phyloP scores from a whole-genome alignment of 2,888 invertebrate species.

The Lithosia quadra region DNA sequence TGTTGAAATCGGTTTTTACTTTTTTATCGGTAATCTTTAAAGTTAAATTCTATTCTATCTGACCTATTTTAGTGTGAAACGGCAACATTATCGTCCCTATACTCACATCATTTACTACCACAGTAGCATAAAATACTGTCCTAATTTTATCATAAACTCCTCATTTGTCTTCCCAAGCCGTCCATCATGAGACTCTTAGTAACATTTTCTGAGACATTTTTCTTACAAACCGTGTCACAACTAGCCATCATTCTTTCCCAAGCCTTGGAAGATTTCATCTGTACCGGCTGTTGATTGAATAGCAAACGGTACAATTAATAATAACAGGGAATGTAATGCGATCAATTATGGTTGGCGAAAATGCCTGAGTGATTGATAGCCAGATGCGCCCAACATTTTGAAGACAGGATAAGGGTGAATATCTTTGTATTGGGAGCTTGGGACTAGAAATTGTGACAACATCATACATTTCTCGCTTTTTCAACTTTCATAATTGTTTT shows the following conservation, averaged over 20 bases:
- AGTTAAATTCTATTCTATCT: too few relatives aligned
- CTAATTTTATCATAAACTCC: background rate
- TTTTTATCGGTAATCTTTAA: too few relatives aligned
- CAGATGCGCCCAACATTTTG: conserved; percentile 36
- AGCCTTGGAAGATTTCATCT: conserved; percentile 40
- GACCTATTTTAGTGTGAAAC: too few relatives aligned
- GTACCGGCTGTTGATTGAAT: conserved; percentile 56
- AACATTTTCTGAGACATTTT: background rate
- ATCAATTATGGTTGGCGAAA: conserved; percentile 63
- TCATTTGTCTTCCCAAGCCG: background rate
- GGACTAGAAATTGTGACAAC: background rate
- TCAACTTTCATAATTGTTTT: too few relatives aligned
- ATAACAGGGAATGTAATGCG: conserved; percentile 62
- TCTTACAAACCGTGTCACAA: conserved; percentile 17
- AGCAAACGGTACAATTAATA: conserved; percentile 60
- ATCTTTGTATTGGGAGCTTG: conserved; percentile 18
- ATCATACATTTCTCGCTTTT: too few relatives aligned
- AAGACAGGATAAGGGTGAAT: conserved; percentile 25
- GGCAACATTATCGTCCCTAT: too few relatives aligned
- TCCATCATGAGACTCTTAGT: background rate
- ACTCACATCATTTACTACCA: background rate
- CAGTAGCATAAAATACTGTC: background rate
- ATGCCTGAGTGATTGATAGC: conserved; percentile 55
- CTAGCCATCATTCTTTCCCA: conserved; percentile 39
- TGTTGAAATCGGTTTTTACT: too few relatives aligned